Evolutionary conservation across 1,140 invertebrate genomes (phyloP).

Genomic region (Megalopta genalis): DNA sequence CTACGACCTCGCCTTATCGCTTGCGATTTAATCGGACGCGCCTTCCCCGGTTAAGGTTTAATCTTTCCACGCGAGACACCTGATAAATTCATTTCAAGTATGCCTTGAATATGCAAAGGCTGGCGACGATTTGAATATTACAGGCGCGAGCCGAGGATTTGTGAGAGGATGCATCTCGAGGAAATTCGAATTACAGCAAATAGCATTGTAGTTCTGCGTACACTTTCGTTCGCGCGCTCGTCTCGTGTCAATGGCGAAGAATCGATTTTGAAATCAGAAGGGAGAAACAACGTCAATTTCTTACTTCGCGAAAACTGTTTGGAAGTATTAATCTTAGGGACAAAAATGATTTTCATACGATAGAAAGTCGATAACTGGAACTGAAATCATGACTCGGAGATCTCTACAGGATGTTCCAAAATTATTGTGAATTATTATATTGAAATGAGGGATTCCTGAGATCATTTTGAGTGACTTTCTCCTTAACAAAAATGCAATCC

Average conservation of each 20-base stretch:
- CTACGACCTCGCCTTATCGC: neutral
- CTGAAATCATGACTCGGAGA: too few species aligned
- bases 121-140: conserved; percentile 34
- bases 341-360: too few species aligned
- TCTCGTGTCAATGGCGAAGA: neutral
- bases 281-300: neutral
- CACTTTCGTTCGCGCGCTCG: neutral
- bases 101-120: conserved; percentile 32
- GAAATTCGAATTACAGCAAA: neutral
- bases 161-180: neutral
- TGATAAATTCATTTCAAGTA: conserved; percentile 42
- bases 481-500: too few species aligned
- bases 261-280: neutral
- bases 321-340: too few species aligned
- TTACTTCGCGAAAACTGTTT: too few species aligned
- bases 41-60: neutral
- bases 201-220: neutral
- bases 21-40: conserved; percentile 22
- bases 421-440: too few species aligned
- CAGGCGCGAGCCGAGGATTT: neutral
- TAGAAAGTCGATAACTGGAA: too few species aligned
- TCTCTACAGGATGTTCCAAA: too few species aligned
- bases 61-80: conserved; percentile 23
- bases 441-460: too few species aligned
- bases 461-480: too few species aligned